Conservation (phyloP, 2,888 invertebrate species). For the Melanophora roralis region DNA sequence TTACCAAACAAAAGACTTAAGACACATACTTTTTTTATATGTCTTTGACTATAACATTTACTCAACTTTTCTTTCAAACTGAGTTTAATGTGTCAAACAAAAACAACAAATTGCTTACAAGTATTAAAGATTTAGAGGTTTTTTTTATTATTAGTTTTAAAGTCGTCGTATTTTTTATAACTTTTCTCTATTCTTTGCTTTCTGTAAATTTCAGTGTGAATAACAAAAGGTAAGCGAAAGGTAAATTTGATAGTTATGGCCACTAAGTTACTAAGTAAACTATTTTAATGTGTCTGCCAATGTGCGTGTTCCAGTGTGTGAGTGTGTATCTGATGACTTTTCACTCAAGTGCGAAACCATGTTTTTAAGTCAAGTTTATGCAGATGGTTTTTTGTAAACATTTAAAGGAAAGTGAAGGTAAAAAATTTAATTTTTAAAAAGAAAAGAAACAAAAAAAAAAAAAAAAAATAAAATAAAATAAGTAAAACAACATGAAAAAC, state of each 20-base stretch:
- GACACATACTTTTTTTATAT: constrained; percentile 27
- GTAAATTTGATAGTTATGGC: constrained; percentile 14
- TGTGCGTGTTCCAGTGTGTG: neutral
- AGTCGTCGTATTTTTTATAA: too few relatives aligned
- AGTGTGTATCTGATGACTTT: neutral
- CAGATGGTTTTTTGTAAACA: constrained; percentile 29
- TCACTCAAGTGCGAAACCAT: constrained; percentile 64
- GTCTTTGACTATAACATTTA: too few relatives aligned
- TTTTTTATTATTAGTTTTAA: neutral
- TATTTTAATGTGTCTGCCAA: neutral
- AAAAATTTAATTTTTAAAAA: constrained; percentile 28
- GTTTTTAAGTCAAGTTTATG: constrained; percentile 65
- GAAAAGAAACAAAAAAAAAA: neutral
- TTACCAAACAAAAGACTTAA: constrained; percentile 54
- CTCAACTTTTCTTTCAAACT: too few relatives aligned
- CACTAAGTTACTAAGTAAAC: constrained; percentile 33
- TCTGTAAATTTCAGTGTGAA: constrained; percentile 8
- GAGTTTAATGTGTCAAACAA: too few relatives aligned
- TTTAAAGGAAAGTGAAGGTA: neutral
- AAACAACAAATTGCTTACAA: too few relatives aligned
- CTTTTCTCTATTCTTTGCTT: too few relatives aligned
- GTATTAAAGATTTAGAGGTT: too few relatives aligned
- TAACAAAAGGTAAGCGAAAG: constrained; percentile 56
- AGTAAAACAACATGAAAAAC: too few relatives aligned
- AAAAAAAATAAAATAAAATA: too few relatives aligned